Base-by-base conservation (phyloP, 2,797 vertebrate species). In the Dendrocincla tyrannina region DNA sequence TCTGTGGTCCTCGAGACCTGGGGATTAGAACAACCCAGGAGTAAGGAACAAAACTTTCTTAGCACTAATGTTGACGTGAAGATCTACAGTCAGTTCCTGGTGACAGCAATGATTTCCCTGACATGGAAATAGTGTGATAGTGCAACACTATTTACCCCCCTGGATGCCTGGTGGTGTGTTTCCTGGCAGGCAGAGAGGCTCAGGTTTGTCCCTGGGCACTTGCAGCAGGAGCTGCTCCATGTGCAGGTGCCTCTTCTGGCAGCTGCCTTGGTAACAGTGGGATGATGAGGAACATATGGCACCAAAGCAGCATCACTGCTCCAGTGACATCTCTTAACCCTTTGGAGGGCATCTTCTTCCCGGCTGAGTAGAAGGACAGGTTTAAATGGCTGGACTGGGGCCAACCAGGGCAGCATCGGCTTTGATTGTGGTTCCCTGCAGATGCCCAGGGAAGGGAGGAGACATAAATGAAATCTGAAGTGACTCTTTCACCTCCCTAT, bases 231-330 rank as follows among this genome's bases (percentile, higher is more conserved):
- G 46, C 37, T 59, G 74, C 18, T 78, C 39, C 27, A 7, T 1
- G 1, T 62, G 46, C 74, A 88, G 84, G 55, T 96, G 59, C 47
- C 46, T 92, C 77, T 85, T 84, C 59, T 1, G 0, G 73, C 73
- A 89, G 80, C 83, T 95, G 80, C 92, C 63, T 84, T 92, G 80
- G 73, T 55, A 85, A 92, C 83, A 79, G 62, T 2, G 35, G 72
- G 67, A 59, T 92, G 85, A 85, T 85, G 77, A 86, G 58, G 73
- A 78, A 81, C 92, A 88, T 64, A 84, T 75, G 91, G 92, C 88
- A 75, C 50, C 80, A 46, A 76, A 76, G 30, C 62, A 84, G 37
- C 67, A 62, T 17, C 0, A 0, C 42, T 67, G 42, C 70, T 84
- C 70, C 23, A 13, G 28, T 17, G 58, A 52, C 50, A 35, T 18